Conservation (phyloP, 2,113 vertebrate genomes). For the Chaetodon auriga region DNA sequence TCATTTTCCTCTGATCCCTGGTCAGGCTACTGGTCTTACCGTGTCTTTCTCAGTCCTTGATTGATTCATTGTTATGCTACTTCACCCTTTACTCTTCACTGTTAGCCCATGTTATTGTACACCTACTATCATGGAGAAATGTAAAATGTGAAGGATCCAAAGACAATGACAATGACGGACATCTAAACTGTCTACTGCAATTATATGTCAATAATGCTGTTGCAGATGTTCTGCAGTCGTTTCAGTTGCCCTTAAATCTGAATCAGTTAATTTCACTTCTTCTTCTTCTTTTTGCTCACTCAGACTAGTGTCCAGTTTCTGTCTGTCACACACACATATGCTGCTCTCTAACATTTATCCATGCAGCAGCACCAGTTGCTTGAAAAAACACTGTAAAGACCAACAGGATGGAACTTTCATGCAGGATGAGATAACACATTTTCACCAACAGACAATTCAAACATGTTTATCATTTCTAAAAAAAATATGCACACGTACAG, state of each 20-base stretch:
- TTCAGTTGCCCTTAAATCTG: not conserved
- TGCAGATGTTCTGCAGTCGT: not conserved
- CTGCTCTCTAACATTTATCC: not conserved
- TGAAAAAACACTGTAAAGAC: not conserved
- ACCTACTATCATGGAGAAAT: no score
- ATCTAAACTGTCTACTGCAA: not conserved
- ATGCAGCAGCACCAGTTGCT: not conserved
- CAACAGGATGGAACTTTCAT: not conserved
- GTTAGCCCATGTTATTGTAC: no score
- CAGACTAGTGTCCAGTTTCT: not conserved
- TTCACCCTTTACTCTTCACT: no score
- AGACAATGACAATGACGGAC: no score
- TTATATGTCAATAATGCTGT: not conserved
- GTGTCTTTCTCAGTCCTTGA: no score
- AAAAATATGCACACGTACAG: slow-evolving; percentile 75
- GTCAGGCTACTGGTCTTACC: no score
- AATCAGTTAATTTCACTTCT: slow-evolving; percentile 40
- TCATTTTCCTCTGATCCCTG: no score
- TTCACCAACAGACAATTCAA: slow-evolving; percentile 13
- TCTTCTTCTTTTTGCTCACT: slow-evolving; percentile 20
- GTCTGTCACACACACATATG: not conserved
- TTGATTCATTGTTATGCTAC: no score
- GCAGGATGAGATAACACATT: not conserved
- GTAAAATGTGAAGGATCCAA: no score
- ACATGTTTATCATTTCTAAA: not conserved